phyloP scores from a whole-genome alignment of 64 coral and sea anemone genomes.

The Acropora tenuis region DNA sequence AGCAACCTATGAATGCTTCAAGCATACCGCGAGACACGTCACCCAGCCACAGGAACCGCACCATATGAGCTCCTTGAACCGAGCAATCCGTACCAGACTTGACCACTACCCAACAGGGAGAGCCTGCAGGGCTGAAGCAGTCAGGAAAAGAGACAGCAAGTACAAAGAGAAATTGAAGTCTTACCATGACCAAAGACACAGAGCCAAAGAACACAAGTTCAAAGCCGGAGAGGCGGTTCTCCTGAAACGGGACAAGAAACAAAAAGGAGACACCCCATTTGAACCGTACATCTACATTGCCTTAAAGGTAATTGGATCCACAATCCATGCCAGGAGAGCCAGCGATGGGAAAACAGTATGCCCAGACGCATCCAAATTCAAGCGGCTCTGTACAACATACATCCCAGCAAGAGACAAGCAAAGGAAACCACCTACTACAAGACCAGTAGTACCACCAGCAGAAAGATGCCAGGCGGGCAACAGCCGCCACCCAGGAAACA shows the following conservation, averaged over 20 bases:
- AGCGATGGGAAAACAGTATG: not conserved
- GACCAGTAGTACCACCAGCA: not conserved
- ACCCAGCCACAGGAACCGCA: too few species aligned
- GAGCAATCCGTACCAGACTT: too few species aligned
- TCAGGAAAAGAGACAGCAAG: constrained; percentile 8
- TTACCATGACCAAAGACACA: too few species aligned
- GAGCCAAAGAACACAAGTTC: constrained; percentile 19
- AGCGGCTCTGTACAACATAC: constrained; percentile 14
- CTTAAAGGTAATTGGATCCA: too few species aligned
- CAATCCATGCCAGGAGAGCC: too few species aligned
- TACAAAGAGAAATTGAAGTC: not conserved
- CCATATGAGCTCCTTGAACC: too few species aligned
- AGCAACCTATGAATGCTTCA: too few species aligned
- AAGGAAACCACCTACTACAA: not conserved
- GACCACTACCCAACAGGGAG: not conserved
- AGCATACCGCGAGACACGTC: too few species aligned
- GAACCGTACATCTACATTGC: too few species aligned
- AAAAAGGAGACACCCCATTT: too few species aligned
- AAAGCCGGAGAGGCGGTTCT: constrained; percentile 32
- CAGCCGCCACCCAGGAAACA: not conserved
- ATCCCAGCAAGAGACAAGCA: constrained; percentile 20
- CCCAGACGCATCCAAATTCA: constrained; percentile 52
- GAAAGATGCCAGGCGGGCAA: too few species aligned
- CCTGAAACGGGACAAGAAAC: not conserved
- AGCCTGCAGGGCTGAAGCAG: not conserved